Conservation (phyloP, 2,113 vertebrate species). For the Elgaria multicarinata region DNA sequence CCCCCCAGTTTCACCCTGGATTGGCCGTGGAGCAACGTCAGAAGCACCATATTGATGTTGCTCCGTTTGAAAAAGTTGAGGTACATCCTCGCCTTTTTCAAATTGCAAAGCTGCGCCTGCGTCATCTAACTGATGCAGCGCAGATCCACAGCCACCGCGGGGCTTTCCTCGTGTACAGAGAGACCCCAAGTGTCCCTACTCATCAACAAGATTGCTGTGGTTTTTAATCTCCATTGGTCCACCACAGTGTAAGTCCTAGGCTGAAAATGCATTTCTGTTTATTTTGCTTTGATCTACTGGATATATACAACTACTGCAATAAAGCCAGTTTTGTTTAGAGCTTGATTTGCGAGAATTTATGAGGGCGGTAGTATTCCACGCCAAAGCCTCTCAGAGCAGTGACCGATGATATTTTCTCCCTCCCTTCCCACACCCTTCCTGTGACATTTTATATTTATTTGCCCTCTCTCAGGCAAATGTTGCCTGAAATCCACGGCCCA, state of each 20-base stretch:
- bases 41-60: no score
- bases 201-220: background rate
- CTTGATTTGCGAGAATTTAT: slow-evolving; percentile 4
- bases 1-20: no score
- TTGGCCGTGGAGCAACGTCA: no score
- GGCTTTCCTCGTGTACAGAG: no score
- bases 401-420: slow-evolving; percentile 19
- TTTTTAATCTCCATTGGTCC: background rate
- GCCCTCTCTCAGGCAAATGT: background rate
- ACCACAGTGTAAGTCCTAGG: background rate
- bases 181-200: background rate
- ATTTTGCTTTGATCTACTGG: slow-evolving; percentile 33
- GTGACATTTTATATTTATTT: background rate
- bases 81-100: no score
- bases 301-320: slow-evolving; percentile 20
- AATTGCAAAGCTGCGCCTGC: no score
- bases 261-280: slow-evolving; percentile 22
- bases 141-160: no score
- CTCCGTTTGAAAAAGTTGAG: no score
- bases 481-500: background rate
- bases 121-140: no score
- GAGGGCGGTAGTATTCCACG: background rate
- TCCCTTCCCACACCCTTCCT: background rate
- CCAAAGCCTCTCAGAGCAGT: background rate
- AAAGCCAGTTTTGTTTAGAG: slow-evolving; percentile 35